Base-by-base conservation (phyloP, 2,888 invertebrate genomes). In the Diloba caeruleocephala region DNA sequence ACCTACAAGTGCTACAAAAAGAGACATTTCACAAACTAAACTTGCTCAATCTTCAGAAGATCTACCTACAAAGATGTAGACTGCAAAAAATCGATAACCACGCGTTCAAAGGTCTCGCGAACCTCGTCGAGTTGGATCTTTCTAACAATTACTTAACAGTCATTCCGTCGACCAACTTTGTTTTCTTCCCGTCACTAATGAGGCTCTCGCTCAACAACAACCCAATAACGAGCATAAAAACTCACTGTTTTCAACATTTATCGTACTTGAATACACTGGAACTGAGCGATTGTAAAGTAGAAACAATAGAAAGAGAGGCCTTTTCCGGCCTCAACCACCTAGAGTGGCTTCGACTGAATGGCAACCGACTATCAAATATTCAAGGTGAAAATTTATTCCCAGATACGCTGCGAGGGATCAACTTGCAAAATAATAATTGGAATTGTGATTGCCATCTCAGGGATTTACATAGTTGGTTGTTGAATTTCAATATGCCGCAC, bases 341-440 rank as follows among this genome's bases (percentile, higher is more conserved):
- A 43, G 97, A 98, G 90, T 97, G 97, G 96, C 92, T 98, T 49
- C 95, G 96, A 74, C 89, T 98, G 72, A 96, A 98, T 76, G 96
- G 96, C 65, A 98, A 98, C 90, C 95, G 95, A 76, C 94, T 98
- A 78, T 95, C 95, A 50, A 95, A 95, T 74, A 95, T 97, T 73
- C 94, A 95, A 79, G 96, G 96, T 36, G 94, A 93, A 52, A 95
- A 95, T 78, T 95, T 96, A 74, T 94, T 97, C 43, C 97, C 97
- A n/a, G 95, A 95, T 58, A 95, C 95, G 38, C 90, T 98, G 70
- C 96, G 97, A 74, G 97, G 97, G 51, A 95, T 98, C 52, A 96
- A 97, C 76, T 90, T 98, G 69, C 96, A 98, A 84, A 96, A 96
- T 83, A 98, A 98, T 94, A 96, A 96, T 66, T 98, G 98, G 98